Percentiles rank a stretch among this genome's conserved stretches.
Conservation (phyloP, 2,113 vertebrate species). For the Paratilapia polleni region DNA sequence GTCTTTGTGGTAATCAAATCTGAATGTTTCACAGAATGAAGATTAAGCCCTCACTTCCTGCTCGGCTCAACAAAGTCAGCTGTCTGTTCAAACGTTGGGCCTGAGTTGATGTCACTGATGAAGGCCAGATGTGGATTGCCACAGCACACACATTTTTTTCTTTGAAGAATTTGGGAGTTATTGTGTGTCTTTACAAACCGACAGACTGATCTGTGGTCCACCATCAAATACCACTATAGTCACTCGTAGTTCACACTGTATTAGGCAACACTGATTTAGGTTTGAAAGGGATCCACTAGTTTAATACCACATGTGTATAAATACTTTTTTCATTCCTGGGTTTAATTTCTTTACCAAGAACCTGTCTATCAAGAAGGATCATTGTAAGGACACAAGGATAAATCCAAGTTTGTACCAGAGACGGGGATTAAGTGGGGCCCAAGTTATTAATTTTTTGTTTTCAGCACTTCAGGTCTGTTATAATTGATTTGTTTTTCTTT, state of each 20-base stretch:
- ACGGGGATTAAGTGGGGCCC: not conserved
- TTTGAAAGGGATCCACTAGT: not conserved
- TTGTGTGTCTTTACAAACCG: conserved; percentile 33
- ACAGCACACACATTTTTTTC: conserved; percentile 37
- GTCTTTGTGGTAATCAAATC: conserved; percentile 66
- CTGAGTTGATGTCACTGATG: conserved; percentile 69
- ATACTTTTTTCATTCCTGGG: not conserved
- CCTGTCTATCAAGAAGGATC: not conserved
- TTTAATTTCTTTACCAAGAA: not conserved
- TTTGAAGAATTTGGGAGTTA: conserved; percentile 38
- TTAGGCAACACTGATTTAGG: not conserved
- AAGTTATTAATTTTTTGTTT: not conserved
- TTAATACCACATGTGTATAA: not conserved
- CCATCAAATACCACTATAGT: not conserved
- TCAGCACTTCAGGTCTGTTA: not conserved
- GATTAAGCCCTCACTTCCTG: conserved; percentile 74
- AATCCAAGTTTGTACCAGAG: not conserved
- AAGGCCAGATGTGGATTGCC: conserved; percentile 71
- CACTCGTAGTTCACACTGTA: not conserved
- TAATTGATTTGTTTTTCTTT: not conserved
- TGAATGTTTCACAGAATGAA: conserved; percentile 68
- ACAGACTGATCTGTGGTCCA: not conserved
- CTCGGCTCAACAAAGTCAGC: conserved; percentile 68
- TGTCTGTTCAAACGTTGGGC: conserved; percentile 65
- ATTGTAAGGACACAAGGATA: not conserved